These are phyloP conservation scores for Orthochromis indermauri DNA, from an alignment of 2,113 vertebrate species.

Conservation along the genomic window DNA sequence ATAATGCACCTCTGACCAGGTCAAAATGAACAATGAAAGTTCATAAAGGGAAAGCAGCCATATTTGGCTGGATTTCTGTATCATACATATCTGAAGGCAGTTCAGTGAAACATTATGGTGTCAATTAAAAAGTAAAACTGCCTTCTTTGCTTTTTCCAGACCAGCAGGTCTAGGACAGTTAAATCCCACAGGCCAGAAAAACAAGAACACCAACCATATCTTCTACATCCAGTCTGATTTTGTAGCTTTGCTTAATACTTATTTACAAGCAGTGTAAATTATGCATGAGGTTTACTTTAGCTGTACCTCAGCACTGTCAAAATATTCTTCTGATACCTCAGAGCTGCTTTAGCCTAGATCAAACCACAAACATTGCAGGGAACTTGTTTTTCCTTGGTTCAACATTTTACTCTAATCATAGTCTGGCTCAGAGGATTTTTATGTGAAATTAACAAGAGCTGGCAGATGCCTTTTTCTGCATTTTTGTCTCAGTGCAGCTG, in stretches of 20 bases:
- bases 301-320: not conserved
- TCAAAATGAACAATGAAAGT: not conserved
- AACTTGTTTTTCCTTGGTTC: not conserved
- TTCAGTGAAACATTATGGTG: not conserved
- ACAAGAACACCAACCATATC: not conserved
- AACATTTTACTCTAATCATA: not conserved
- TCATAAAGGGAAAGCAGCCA: not conserved
- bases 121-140: conserved; percentile 22
- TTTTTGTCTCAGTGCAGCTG: not conserved
- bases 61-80: not conserved
- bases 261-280: conserved; percentile 17
- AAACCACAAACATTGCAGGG: not conserved
- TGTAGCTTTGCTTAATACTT: not conserved
- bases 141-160: conserved; percentile 24
- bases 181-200: not conserved
- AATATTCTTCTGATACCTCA: not conserved
- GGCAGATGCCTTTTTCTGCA: not conserved
- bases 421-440: not conserved
- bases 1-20: not conserved
- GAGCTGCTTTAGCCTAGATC: not conserved
- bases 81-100: not conserved
- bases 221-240: not conserved
- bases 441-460: not conserved
- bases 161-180: conserved; percentile 11
- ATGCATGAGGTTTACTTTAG: conserved; percentile 8